Evolutionary conservation across 2,113 vertebrate species (phyloP), one percentile per base, ranked within the genome.

Genomic region (Salminus brasiliensis): DNA sequence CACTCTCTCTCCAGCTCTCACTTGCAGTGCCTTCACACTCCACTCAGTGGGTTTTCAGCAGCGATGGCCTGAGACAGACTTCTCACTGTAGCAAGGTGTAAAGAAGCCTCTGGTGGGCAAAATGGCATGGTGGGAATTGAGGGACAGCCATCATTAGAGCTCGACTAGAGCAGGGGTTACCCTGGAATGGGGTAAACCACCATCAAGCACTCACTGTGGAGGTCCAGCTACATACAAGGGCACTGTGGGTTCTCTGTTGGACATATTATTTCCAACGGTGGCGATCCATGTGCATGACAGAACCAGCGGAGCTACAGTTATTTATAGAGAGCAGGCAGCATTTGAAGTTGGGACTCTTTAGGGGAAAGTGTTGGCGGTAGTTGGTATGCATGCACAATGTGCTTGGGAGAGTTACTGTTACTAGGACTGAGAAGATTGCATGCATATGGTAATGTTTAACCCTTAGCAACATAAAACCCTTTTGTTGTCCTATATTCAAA

Each of bases 151-250:
- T 29, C 12, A 23, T 59, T 68, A 13, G 16, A 23, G 60, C 13
- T 53, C 23, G 27, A 66, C 45, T 76, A 34, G 45, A n/a, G 49
- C 60, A 39, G 74, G 39, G 76, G 53, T 49, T 62, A 16, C 29
- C 59, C 39, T 18, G 36, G 49, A 36, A 4, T 10, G 1, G 11
- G 23, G 49, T 13, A 23, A 3, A 53, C 5, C 62, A 39, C n/a
- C 25, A 52, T 63, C 68, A 63, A 55, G 41, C 43, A 11, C 45
- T 23, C 45, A 39, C 30, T 27, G 21, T 15, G 2, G 52, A 57
- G 16, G 25, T 32, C 18, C 15, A 27, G 39, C 45, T 29, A 70
- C 11, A 36, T 12, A n/a, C 34, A 8, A 49, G 68, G 55, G 32
- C 29, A 36, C 30, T n/a, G n/a, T 62, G 23, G 41, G 34, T 55